Evolutionary conservation across 1,140 invertebrate species (phyloP), one percentile per base, ranked within the genome.

Genomic region (Dinoponera quadriceps): DNA sequence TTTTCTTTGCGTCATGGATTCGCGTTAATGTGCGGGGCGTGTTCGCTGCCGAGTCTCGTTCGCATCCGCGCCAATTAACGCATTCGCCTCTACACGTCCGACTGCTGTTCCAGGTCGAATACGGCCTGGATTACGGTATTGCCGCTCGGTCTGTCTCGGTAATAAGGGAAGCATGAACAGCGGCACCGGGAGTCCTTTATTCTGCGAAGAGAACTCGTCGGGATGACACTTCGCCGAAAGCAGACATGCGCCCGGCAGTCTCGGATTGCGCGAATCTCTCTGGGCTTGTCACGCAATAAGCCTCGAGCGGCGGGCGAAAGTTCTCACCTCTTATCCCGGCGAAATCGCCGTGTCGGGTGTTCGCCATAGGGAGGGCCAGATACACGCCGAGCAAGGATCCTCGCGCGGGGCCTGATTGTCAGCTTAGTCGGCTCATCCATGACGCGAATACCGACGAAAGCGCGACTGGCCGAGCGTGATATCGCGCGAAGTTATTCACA

Each of bases 141-240:
- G 18, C 33, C 7, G 18, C 18, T 18, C 29, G 5, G 22, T 2
- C 65, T 11, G 63, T n/a, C 38, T 4, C 38, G 7, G 27, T 51
- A 57, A 57, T 69, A 80, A 66, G 48, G 48, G 4, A 4, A 25
- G 27, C 49, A n/a, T 14, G 74, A 77, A 66, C 22, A 63, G 75
- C 48, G 49, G 4, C n/a, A n/a, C 25, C 65, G 57, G 65, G 59
- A 80, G 65, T 71, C 33, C 75, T 69, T 63, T 57, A 80, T 80
- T 59, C n/a, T 44, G 38, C 75, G 33, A 51, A 16, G 51, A 69
- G 65, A 78, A 57, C 74, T 57, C 51, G 49, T 55, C 63, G 51
- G 14, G 33, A 13, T 22, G 75, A 44, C 68, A 27, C 18, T 62
- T 27, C 27, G 44, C 18, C 62, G 20, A 22, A 55, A 69, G n/a